Evolutionary conservation across 2,797 vertebrate species (phyloP).

Genomic region (Lithobates sylvaticus): DNA sequence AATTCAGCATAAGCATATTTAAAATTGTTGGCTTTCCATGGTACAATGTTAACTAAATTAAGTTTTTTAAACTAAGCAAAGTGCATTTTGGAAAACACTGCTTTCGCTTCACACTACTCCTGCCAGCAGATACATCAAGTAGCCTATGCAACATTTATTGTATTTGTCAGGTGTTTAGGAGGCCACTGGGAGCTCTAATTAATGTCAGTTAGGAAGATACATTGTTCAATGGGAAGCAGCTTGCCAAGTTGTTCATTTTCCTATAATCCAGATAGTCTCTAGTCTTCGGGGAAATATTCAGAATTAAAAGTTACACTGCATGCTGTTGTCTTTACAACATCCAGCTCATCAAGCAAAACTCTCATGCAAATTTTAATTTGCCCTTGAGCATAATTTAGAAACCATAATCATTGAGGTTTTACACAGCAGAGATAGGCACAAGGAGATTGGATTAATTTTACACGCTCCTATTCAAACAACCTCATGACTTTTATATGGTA

Average conservation of each 20-base stretch:
- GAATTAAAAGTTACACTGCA: constrained; percentile 91
- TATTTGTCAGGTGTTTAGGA: constrained; percentile 90
- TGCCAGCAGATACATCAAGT: constrained; percentile 75
- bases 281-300: constrained; percentile 87
- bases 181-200: constrained; percentile 89
- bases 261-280: constrained; percentile 87
- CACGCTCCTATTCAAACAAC: constrained; percentile 95
- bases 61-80: constrained; percentile 15
- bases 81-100: constrained; percentile 16
- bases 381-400: constrained; percentile 99
- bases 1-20: neutral
- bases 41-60: neutral
- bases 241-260: constrained; percentile 87
- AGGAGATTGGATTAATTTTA: constrained; percentile 93
- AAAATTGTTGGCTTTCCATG: neutral
- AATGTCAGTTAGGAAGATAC: constrained; percentile 90
- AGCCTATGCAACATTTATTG: constrained; percentile 86
- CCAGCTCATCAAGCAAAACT: constrained; percentile 89
- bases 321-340: constrained; percentile 89
- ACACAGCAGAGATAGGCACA: constrained; percentile 83
- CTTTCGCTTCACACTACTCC: constrained; percentile 65
- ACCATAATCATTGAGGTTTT: constrained; percentile 98
- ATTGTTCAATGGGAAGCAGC: constrained; percentile 85
- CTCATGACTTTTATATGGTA: constrained; percentile 98
- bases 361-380: constrained; percentile 99